Evolutionary conservation across 2,797 vertebrate species (phyloP).

Genomic region (Novumbra hubbsi): DNA sequence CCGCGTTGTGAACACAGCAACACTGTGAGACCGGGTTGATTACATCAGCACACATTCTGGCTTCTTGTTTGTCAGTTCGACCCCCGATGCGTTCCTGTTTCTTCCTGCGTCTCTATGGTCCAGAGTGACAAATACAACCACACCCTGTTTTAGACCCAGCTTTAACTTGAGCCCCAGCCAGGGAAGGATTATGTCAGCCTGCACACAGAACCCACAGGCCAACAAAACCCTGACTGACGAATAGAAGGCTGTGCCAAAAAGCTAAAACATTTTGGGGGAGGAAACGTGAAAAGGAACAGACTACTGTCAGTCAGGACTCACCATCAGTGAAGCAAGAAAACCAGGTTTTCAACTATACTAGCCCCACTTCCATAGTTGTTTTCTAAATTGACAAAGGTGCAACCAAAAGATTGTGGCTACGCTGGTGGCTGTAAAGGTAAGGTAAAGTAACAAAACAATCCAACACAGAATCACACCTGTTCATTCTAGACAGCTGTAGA

Average conservation of each 20-base stretch:
- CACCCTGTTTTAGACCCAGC: neutral
- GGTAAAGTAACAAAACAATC: neutral
- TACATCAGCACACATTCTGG: neutral
- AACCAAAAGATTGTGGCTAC: neutral
- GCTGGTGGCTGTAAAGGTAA: neutral
- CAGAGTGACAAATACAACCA: neutral
- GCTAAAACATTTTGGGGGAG: neutral
- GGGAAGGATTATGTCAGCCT: neutral
- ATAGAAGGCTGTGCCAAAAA: neutral
- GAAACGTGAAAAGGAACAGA: neutral
- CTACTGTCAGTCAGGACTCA: no score
- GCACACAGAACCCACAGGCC: neutral
- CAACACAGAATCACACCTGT: neutral
- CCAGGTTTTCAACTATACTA: neutral
- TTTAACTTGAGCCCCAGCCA: neutral
- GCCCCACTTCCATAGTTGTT: neutral
- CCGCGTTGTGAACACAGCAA: neutral
- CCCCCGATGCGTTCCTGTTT: neutral
- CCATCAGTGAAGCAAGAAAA: no score
- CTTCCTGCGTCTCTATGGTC: neutral
- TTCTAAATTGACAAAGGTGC: neutral
- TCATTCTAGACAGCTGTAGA: slow-evolving; percentile 15
- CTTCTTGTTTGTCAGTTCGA: neutral
- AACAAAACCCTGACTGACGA: neutral
- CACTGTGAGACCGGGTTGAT: neutral